phyloP scores from a whole-genome alignment of 1,140 invertebrate genomes.

The Caenorhabditis briggsae region DNA sequence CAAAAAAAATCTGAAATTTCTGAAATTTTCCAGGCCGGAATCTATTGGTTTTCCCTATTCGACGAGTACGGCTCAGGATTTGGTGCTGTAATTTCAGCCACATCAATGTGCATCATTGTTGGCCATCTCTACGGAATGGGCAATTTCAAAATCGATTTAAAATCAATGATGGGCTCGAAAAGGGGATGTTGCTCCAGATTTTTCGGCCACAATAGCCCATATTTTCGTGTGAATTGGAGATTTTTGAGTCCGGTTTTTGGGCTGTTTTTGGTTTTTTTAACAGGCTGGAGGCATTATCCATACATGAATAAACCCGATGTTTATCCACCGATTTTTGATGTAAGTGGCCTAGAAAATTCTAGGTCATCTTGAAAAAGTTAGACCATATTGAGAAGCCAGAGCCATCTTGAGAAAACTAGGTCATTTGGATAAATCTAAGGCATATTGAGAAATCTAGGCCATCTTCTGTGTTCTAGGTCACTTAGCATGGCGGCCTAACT shows the following conservation, averaged over 20 bases:
- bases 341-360: not conserved
- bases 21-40: not conserved
- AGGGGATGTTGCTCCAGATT: not conserved
- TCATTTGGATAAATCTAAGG: too few species aligned
- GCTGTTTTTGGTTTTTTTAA: not conserved
- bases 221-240: not conserved
- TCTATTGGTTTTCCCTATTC: not conserved
- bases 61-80: not conserved
- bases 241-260: not conserved
- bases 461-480: too few species aligned
- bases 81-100: not conserved
- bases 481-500: too few species aligned
- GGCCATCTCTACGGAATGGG: not conserved
- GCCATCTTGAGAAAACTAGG: too few species aligned
- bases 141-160: not conserved
- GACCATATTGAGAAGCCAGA: too few species aligned
- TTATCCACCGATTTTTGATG: not conserved
- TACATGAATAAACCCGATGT: not conserved
- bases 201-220: not conserved
- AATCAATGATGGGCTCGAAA: not conserved
- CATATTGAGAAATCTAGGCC: too few species aligned
- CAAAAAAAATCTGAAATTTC: not conserved
- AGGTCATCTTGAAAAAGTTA: too few species aligned
- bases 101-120: not conserved
- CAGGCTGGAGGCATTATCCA: not conserved